Conservation (phyloP, 1,140 invertebrate genomes). For the Plectus sambesii region DNA sequence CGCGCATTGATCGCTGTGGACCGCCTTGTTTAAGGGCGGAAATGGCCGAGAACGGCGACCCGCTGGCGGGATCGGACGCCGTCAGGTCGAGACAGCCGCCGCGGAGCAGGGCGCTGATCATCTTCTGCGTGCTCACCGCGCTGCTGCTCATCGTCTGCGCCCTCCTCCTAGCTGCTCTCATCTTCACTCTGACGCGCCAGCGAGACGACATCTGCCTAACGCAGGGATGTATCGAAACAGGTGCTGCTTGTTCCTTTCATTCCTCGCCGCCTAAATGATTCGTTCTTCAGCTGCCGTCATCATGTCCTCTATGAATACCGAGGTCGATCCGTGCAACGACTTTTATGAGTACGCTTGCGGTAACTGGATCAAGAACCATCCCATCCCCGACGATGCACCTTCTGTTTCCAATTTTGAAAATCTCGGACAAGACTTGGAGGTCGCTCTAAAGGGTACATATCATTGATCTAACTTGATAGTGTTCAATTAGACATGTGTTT, state of each 20-base stretch:
- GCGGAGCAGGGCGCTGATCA: too few species aligned
- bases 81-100: too few species aligned
- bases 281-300: conserved; percentile 39
- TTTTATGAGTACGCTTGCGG: conserved; percentile 55
- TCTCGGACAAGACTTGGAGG: conserved; percentile 41
- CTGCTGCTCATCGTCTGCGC: too few species aligned
- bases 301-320: conserved; percentile 48
- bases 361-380: conserved; percentile 48
- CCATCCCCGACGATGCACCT: conserved; percentile 45
- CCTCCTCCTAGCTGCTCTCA: conserved; percentile 18
- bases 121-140: too few species aligned
- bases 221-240: conserved; percentile 39
- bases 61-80: too few species aligned
- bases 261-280: neutral
- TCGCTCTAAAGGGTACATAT: conserved; percentile 40
- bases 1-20: too few species aligned
- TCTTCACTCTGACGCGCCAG: conserved; percentile 17
- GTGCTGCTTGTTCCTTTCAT: conserved; percentile 14
- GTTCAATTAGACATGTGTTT: conserved; percentile 5
- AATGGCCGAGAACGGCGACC: too few species aligned
- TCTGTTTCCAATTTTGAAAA: conserved; percentile 46
- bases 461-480: conserved; percentile 9
- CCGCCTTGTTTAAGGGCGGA: too few species aligned
- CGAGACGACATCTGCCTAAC: conserved; percentile 32
- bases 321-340: conserved; percentile 52